phyloP scores from a whole-genome alignment of 2,797 vertebrate genomes.

The Enteromius radiatus region DNA sequence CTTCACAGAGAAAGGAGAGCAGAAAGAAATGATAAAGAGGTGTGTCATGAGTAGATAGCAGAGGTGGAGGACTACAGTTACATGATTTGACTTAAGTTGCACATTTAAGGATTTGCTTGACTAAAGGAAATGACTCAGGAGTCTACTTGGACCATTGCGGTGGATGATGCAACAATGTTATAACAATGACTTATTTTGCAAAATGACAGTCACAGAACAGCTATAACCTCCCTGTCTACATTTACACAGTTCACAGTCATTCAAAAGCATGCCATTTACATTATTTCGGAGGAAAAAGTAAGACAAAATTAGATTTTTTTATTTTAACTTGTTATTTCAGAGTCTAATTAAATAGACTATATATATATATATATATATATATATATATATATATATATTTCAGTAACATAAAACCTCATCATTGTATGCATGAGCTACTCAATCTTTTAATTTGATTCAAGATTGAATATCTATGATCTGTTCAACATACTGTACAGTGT shows the following conservation, averaged over 20 bases:
- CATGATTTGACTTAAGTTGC: conserved; percentile 13
- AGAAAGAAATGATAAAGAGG: conserved; percentile 19
- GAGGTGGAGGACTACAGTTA: conserved; percentile 4
- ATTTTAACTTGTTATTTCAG: background rate
- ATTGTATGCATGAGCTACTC: background rate
- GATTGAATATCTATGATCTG: background rate
- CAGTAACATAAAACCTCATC: background rate
- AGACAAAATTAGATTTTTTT: background rate
- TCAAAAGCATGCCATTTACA: background rate
- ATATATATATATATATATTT: no score
- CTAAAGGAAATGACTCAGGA: conserved; percentile 24
- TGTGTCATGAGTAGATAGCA: conserved; percentile 19
- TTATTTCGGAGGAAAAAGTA: no score
- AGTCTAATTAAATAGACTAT: background rate
- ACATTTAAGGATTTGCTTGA: conserved; percentile 20
- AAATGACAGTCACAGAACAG: background rate
- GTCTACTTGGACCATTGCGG: background rate
- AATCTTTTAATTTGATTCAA: background rate
- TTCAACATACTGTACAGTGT: background rate
- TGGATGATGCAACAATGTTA: background rate
- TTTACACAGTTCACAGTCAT: background rate
- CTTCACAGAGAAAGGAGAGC: conserved; percentile 15
- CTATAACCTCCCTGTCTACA: background rate
- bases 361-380: no score
- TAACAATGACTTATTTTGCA: background rate